Base-by-base conservation (phyloP, 2,888 invertebrate species). In the Lepidochitona cinerea region DNA sequence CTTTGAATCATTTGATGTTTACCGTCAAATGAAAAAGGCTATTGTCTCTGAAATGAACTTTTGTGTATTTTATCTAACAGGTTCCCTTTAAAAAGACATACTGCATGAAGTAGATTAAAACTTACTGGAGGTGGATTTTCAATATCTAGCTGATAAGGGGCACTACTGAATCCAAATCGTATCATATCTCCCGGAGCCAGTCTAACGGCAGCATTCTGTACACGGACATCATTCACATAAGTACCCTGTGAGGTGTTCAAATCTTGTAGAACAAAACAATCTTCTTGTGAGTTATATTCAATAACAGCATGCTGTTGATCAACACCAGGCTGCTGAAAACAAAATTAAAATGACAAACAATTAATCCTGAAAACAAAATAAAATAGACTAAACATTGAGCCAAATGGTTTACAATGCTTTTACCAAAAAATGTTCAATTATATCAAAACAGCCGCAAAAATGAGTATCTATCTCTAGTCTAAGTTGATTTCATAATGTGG, bases 191-290 rank as follows among this genome's bases (percentile, higher is more conserved):
- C 86, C 12, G 88, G 87, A 18, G 89, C 88, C 4, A 91, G 79
- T 33, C 90, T 78, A 5, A 91, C 90, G 23, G 89, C 87, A 7
- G 90, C 90, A 81, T 91, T 90, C 75, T 91, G 90, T 26, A 91
- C 85, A 49, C 89, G 83, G 49, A 89, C 89, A 70, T 91, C 90
- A 76, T 91, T 91, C 7, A 91, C 89, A 79, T 88, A 90, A 12
- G 90, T 91, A 18, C 91, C 91, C 74, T 89, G 87, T n/a, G 86
- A 82, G 4, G 90, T 87, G 80, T 90, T 90, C 32, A 91, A 79
- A 79, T 91, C 91, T 80, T 91, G 89, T 3, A 91, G 80, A 1
- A 91, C 85, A 75, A 84, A 90, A 68, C 89, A 88, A 41, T 88
- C 85, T 68, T 91, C 90, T 49, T 85, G 84, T 37, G 88, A 89